Base-by-base conservation (phyloP, 2,888 invertebrate genomes). In the Aphodius sticticus region DNA sequence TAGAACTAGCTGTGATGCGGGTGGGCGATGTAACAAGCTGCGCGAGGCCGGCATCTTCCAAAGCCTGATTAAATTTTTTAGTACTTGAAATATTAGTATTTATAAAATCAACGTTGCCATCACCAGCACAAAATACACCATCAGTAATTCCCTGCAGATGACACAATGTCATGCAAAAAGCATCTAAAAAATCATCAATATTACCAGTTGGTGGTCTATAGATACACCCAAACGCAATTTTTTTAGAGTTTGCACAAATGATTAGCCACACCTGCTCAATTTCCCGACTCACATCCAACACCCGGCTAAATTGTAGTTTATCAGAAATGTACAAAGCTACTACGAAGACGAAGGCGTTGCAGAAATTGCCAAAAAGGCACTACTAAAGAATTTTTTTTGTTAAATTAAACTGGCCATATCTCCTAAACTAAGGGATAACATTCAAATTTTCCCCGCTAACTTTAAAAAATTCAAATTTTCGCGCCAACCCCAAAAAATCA, bases 251-350 rank as follows among this genome's bases (percentile, higher is more conserved):
- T 15, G 35, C 16, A 16, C 35, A 12, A 71, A 71, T 26, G 15
- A 16, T 26, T 35, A 71, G 15, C 71, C 71, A 71, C 15, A 71
- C 16, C 15, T 71, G 71, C 35, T 71, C 71, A n/a, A 71, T 71
- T 9, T 35, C 71, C 9, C 71, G 14, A 71, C 71, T 35, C 16
- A 71, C 71, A 71, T 71, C 71, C 12, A 71, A 9, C 15, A 16
- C n/a, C n/a, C n/a, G n/a, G n/a, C n/a, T n/a, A n/a, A n/a, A n/a
- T n/a, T n/a, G n/a, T n/a, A n/a, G n/a, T 71, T 35, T 71, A 16
- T 71, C 16, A 15, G 35, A 71, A 9, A 71, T 12, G 15, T 71
- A 71, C 71, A 71, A 71, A 7, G 38, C 38, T 7, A 71, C 35
- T n/a, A n/a, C n/a, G n/a, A n/a, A n/a, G n/a, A n/a, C n/a, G n/a